phyloP scores from a whole-genome alignment of 2,888 invertebrate species.

The Pachycephus smyrnensis region DNA sequence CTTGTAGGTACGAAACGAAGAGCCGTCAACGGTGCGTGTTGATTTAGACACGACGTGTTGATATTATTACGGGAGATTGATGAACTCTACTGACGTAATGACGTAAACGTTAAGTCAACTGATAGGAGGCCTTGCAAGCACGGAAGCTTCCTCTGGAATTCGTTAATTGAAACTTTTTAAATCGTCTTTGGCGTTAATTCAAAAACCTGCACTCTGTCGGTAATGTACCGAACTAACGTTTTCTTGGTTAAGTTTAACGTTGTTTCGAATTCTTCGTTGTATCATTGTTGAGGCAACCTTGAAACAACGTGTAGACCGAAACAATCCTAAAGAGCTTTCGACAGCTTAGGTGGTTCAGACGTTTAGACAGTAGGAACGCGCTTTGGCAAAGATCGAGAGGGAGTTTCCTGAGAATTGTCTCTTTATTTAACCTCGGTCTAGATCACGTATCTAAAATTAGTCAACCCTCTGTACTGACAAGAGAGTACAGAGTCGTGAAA shows the following conservation, averaged over 20 bases:
- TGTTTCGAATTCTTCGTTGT: neutral
- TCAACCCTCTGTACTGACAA: neutral
- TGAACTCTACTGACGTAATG: neutral
- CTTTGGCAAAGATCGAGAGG: neutral
- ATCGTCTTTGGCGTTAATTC: neutral
- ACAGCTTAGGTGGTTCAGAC: neutral
- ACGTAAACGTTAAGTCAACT: neutral
- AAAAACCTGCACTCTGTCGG: neutral
- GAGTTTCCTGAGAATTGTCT: neutral
- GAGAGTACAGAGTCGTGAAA: neutral
- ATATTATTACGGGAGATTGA: neutral
- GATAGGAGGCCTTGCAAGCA: neutral
- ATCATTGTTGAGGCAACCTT: neutral
- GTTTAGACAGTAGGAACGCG: neutral
- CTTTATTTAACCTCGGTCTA: neutral
- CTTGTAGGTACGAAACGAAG: neutral
- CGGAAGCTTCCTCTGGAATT: neutral
- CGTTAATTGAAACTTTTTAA: neutral
- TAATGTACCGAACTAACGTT: neutral
- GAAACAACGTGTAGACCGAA: neutral
- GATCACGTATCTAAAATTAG: neutral
- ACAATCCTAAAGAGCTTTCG: neutral
- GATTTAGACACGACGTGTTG: neutral
- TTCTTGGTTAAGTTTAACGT: too few species aligned
- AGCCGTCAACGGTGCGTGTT: neutral